These are phyloP conservation scores for Aphrocallistes beatrix DNA, from an alignment of 37 sponge, comb jelly and placozoan genomes.

Conservation along the genomic window DNA sequence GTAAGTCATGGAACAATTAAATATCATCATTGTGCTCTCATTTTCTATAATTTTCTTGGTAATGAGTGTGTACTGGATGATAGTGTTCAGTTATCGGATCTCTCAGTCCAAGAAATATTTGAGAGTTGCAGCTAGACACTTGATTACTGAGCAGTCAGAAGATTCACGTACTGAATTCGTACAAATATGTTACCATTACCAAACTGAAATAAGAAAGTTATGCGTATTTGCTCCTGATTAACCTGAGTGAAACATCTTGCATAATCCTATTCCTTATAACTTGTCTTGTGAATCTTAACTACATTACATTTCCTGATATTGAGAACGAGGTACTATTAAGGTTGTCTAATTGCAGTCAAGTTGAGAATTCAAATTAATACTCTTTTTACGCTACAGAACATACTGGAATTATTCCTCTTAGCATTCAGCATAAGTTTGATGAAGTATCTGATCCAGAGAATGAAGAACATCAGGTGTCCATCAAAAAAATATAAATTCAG, in stretches of 20 bases:
- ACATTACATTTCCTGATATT: neutral
- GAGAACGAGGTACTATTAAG: neutral
- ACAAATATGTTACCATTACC: neutral
- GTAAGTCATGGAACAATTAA: too few relatives aligned
- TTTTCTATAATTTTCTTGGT: too few relatives aligned
- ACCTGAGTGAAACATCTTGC: neutral
- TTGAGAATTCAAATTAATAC: neutral
- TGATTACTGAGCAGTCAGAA: neutral
- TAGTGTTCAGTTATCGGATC: too few relatives aligned
- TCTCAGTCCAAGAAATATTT: neutral
- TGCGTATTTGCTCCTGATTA: neutral
- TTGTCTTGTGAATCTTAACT: neutral
- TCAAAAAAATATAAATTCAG: neutral
- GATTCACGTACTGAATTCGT: neutral
- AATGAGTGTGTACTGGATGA: too few relatives aligned
- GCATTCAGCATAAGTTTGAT: neutral
- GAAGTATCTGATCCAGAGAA: neutral
- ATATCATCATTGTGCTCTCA: too few relatives aligned
- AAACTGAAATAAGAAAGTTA: conserved; percentile 5
- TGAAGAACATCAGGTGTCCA: neutral
- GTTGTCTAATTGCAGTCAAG: neutral
- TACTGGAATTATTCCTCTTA: neutral
- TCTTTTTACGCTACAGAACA: neutral
- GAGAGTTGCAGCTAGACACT: neutral
- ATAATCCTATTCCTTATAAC: too few relatives aligned